Evolutionary conservation across 2,888 invertebrate species (phyloP), one percentile per base, ranked within the genome.

Genomic region (Leptodirus hochenwartii): DNA sequence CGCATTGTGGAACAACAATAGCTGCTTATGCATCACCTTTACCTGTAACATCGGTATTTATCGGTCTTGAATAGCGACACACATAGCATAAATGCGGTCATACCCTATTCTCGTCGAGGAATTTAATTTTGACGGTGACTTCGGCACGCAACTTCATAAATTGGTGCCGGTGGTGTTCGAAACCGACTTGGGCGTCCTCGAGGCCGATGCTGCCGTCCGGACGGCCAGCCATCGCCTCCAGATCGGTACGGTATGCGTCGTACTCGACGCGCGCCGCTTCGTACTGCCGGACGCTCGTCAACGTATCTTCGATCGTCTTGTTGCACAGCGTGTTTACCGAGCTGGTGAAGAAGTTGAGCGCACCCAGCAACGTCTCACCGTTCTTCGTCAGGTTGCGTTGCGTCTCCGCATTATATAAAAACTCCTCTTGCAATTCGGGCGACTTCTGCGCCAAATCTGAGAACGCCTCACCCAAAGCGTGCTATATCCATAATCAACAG

Each of bases 21-120:
- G 62, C 54, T 96, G 95, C 54, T 95, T 95, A 60, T 93, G 91
- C 93, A 96, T 93, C 43, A 95, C 93, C 60, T 95, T 93, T 46
- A 93, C 81, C 88, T 95, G 59, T n/a, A 59, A 55, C 16, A 40
- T 36, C 38, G 5, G 26, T 16, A 31, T 9, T 8, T 16, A 25
- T 33, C 23, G 15, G 4, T 33, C 15, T n/a, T n/a, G n/a, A n/a
- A n/a, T n/a, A n/a, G 15, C 20, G 17, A 11, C n/a, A n/a, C n/a
- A n/a, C n/a, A n/a, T n/a, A n/a, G n/a, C n/a, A n/a, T n/a, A n/a
- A n/a, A n/a, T n/a, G n/a, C n/a, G n/a, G n/a, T n/a, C 59, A 58
- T 58, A 91, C 91, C 65, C 90, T 70, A 61, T 96, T 96, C 62
- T 96, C 96, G 59, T 96, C 91, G 44, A 96, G 66, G 58, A 96